These are phyloP conservation scores for Argentina silus DNA, from an alignment of 2,797 vertebrate species.

Conservation along the genomic window DNA sequence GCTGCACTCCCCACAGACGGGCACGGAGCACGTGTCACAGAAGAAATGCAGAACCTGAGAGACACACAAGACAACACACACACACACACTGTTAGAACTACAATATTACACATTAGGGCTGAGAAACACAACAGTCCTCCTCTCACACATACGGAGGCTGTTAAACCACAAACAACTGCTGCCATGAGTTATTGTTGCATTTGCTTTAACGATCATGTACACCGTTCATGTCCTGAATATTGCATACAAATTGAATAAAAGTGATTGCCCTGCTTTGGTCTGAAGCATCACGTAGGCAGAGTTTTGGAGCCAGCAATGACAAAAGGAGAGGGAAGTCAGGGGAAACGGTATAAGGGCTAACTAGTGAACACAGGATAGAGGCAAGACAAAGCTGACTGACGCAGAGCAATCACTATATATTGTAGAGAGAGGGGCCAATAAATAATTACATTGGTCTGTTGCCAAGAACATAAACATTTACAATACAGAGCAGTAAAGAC, in stretches of 20 bases:
- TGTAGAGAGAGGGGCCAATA: neutral
- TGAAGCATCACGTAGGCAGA: neutral
- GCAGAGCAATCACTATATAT: neutral
- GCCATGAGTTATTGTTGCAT: too few relatives aligned
- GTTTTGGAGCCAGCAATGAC: neutral
- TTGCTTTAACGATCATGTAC: too few relatives aligned
- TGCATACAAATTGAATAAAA: neutral
- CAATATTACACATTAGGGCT: too few relatives aligned
- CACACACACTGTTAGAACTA: too few relatives aligned
- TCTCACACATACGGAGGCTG: too few relatives aligned
- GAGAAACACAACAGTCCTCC: too few relatives aligned
- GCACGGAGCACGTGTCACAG: conserved; percentile 87
- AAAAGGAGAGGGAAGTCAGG: neutral
- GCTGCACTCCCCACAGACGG: conserved; percentile 88
- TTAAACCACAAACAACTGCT: too few relatives aligned
- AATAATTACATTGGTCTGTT: neutral
- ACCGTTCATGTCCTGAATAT: too few relatives aligned
- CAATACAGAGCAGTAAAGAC: neutral
- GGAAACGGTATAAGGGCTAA: neutral
- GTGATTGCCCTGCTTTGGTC: neutral
- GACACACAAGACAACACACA: neutral
- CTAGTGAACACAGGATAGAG: neutral
- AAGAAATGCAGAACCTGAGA: conserved; percentile 85
- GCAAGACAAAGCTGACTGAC: neutral
- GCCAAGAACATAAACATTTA: neutral